Percentiles rank a stretch among this genome's conserved stretches.
Evolutionary conservation across 2,113 vertebrate genomes (phyloP).

Genomic region (Calidris pygmaea): DNA sequence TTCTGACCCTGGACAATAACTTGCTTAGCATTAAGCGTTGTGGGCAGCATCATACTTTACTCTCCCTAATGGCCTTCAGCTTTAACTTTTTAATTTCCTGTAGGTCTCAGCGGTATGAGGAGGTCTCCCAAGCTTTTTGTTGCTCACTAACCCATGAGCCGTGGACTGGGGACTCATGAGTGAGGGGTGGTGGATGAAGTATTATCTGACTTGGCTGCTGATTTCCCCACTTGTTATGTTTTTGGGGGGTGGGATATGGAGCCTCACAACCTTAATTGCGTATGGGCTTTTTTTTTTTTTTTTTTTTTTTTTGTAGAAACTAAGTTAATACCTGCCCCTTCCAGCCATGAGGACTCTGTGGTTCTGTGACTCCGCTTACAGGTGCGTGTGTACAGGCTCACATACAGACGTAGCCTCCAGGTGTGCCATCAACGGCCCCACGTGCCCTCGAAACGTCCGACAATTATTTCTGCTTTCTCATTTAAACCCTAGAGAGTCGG

Average conservation of each 20-base stretch:
- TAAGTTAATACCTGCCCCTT: not conserved
- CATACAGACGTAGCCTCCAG: not conserved
- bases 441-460: not conserved
- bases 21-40: not conserved
- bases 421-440: not conserved
- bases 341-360: no score
- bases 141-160: not conserved
- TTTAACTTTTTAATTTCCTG: slow-evolving; percentile 36
- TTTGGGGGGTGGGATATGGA: not conserved
- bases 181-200: not conserved
- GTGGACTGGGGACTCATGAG: not conserved
- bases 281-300: no score
- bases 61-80: not conserved
- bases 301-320: not conserved
- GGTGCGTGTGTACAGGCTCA: accelerated
- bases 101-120: not conserved
- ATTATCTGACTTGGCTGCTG: not conserved
- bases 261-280: accelerated
- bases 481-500: not conserved
- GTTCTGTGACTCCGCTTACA: not conserved
- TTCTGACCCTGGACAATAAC: not conserved
- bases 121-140: not conserved
- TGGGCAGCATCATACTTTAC: not conserved
- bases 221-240: not conserved
- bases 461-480: not conserved